A percentile compares a stretch with the other conserved stretches of the same genome.
phyloP scores from a whole-genome alignment of 2,797 vertebrate species.

The Cyprinodon diabolis region DNA sequence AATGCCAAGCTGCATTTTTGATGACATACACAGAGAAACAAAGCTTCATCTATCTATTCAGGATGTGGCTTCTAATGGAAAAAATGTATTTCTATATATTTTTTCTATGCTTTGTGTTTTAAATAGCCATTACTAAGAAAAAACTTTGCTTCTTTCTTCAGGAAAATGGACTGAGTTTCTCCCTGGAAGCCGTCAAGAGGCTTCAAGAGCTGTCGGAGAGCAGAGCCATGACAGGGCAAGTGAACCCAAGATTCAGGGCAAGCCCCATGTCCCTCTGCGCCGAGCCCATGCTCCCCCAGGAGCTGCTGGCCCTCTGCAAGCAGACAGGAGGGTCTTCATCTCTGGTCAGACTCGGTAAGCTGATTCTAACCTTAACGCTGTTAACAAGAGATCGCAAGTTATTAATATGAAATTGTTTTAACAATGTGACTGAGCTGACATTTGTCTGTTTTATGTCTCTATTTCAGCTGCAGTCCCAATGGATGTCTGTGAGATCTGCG shows the following conservation, averaged over 20 bases:
- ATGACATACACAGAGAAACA: neutral
- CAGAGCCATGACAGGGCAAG: slow-evolving; percentile 12
- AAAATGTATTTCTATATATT: neutral
- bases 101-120: neutral
- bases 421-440: neutral
- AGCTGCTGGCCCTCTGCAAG: slow-evolving; percentile 76
- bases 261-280: slow-evolving; percentile 64
- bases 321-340: slow-evolving; percentile 65
- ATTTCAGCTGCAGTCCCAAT: slow-evolving; percentile 66
- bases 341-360: slow-evolving; percentile 77
- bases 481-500: slow-evolving; percentile 84
- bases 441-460: slow-evolving; percentile 17
- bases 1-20: neutral
- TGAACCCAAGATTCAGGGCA: slow-evolving; percentile 62
- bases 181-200: slow-evolving; percentile 75
- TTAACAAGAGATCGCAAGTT: neutral
- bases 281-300: slow-evolving; percentile 78
- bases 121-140: neutral
- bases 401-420: neutral
- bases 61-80: neutral
- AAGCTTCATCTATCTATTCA: neutral
- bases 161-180: slow-evolving; percentile 80
- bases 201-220: slow-evolving; percentile 71
- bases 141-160: slow-evolving; percentile 37
- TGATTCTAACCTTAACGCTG: neutral